Base-by-base conservation (phyloP, 2,888 invertebrate species). In the Diarsia rubi region DNA sequence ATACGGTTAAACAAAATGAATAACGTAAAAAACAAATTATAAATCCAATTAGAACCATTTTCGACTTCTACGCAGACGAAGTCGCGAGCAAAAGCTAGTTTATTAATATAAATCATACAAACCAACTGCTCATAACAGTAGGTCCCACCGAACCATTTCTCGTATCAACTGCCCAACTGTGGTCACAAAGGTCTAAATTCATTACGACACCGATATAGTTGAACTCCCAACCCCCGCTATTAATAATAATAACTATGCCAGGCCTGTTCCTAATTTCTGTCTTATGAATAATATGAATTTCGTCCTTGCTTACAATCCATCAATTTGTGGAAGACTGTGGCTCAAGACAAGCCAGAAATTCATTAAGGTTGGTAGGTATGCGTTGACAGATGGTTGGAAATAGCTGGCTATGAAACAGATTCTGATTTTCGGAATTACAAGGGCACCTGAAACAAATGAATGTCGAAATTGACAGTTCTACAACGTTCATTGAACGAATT, bases 121-220 rank as follows among this genome's bases (percentile, higher is more conserved):
- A 59, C 31, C 45, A 60, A 42, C 37, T 11, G 62, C 65, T 63
- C 21, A 44, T 47, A 81, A 76, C 65, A 27, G 27, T 62, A 9
- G 37, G 60, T n/a, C n/a, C 37, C 37, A 31, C 27, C 47, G 12
- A 14, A 44, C n/a, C 59, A 67, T 63, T 57, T 44, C 59, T 78
- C 59, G 14, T 54, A 67, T 42, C 31, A 69, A 79, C n/a, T 64
- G 69, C 66, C 31, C 85, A 78, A 77, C 54, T 70, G 66, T 60
- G 79, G 71, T 69, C 54, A 63, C 45, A 66, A 37, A 60, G 65
- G 49, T 52, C 70, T 47, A 73, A 78, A 83, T 83, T 73, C 69
- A 82, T 84, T 78, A 88, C 89, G 87, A 87, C 89, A 90, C 88
- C 89, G 89, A 90, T 91, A 89, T 89, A 87, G 81, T 88, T 86